Evolutionary conservation across 92 coral and sea anemone genomes (phyloP).

Genomic region (Paramuricea clavata): DNA sequence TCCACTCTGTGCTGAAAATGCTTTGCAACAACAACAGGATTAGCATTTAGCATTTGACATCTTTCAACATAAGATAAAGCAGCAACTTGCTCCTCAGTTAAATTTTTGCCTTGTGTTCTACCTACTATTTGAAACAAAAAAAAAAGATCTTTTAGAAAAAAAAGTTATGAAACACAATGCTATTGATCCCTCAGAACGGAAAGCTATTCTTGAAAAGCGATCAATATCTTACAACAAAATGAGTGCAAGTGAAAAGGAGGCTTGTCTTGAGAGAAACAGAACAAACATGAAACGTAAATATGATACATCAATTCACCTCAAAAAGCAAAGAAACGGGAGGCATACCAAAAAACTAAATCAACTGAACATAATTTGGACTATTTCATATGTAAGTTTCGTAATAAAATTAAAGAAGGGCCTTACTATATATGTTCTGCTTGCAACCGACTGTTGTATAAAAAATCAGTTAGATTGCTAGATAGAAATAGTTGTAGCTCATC

Average conservation of each 20-base stretch:
- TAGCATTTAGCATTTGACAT: conserved; percentile 1
- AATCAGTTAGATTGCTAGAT: conserved; percentile 50
- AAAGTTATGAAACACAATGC: too few relatives aligned
- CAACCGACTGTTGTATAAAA: conserved; percentile 64
- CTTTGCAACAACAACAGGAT: conserved; percentile 9
- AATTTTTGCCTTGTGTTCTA: not conserved
- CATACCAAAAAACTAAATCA: too few relatives aligned
- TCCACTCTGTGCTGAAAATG: conserved; percentile 1
- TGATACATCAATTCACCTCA: too few relatives aligned
- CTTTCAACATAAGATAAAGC: not conserved
- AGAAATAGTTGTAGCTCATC: conserved; percentile 52
- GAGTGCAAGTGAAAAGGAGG: too few relatives aligned
- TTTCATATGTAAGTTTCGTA: not conserved
- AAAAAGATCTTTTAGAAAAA: too few relatives aligned
- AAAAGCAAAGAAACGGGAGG: too few relatives aligned
- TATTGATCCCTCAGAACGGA: too few relatives aligned
- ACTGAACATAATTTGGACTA: too few relatives aligned
- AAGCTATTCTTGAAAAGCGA: too few relatives aligned
- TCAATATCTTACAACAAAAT: too few relatives aligned
- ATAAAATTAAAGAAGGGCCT: conserved; percentile 15
- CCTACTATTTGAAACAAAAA: not conserved
- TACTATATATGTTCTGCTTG: conserved; percentile 63
- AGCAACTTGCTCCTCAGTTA: not conserved
- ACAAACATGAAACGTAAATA: too few relatives aligned
- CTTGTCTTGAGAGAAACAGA: too few relatives aligned